These are phyloP conservation scores for Beris morrisii DNA, from an alignment of 2,888 invertebrate genomes.

Conservation along the genomic window DNA sequence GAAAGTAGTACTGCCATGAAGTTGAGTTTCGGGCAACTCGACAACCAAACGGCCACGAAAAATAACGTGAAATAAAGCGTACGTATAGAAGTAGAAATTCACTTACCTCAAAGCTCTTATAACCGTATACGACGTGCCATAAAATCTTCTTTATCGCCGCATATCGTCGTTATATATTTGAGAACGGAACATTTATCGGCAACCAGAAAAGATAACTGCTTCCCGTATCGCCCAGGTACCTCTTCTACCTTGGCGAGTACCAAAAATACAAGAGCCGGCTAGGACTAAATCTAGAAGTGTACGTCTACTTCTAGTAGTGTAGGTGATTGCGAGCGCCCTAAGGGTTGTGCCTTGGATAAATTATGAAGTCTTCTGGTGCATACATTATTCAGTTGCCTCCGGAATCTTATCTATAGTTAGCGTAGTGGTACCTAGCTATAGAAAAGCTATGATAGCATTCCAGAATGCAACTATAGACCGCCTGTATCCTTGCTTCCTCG, in stretches of 20 bases:
- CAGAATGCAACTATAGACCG: slow-evolving; percentile 27
- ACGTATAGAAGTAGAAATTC: no score
- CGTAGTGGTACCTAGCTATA: slow-evolving; percentile 2
- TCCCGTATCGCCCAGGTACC: background rate
- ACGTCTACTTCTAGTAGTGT: background rate
- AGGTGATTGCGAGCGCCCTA: slow-evolving; percentile 7
- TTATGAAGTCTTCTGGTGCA: slow-evolving; percentile 28
- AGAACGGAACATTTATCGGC: slow-evolving; percentile 13
- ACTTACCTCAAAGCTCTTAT: no score
- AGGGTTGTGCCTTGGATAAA: slow-evolving; percentile 27
- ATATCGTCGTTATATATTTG: background rate
- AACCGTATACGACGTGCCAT: no score
- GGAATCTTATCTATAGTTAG: slow-evolving; percentile 12
- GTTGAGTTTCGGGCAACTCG: no score
- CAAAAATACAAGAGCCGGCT: background rate
- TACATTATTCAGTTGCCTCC: slow-evolving; percentile 33
- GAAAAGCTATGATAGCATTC: slow-evolving; percentile 23
- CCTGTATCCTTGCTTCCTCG: slow-evolving; percentile 3
- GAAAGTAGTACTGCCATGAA: no score
- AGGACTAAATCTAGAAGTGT: background rate
- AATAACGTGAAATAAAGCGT: no score
- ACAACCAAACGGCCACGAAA: no score
- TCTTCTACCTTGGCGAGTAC: background rate
- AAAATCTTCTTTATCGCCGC: no score
- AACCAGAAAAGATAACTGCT: slow-evolving; percentile 8